Evolutionary conservation across 2,113 vertebrate species (phyloP).

Genomic region (Sturnira hondurensis): DNA sequence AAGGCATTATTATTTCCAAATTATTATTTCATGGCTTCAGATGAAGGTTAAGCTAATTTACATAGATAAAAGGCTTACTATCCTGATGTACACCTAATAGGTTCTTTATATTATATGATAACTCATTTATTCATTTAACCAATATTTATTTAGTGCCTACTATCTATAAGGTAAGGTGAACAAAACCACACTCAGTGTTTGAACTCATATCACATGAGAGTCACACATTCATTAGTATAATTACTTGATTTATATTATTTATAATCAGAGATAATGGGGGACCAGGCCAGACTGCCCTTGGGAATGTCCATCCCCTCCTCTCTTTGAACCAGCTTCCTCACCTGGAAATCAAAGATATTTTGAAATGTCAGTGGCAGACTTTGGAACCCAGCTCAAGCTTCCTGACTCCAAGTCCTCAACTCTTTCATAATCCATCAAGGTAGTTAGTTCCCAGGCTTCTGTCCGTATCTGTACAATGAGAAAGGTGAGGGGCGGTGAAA

Average conservation of each 20-base stretch:
- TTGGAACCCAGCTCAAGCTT: constrained; percentile 38
- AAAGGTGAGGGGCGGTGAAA: neutral
- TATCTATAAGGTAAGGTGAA: neutral
- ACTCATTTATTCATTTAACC: constrained; percentile 1
- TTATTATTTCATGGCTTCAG: neutral
- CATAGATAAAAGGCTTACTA: neutral
- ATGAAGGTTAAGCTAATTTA: neutral
- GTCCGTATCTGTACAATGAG: neutral
- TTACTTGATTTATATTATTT: constrained; percentile 43
- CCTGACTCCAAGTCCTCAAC: neutral
- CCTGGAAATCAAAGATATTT: constrained; percentile 40
- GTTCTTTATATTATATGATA: neutral
- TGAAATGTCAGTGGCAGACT: constrained; percentile 39
- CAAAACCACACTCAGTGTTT: neutral
- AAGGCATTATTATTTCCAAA: neutral
- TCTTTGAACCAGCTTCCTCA: constrained; percentile 25
- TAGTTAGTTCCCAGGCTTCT: neutral
- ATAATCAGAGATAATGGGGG: constrained; percentile 9
- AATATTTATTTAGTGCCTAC: neutral
- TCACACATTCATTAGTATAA: neutral
- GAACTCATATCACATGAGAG: neutral
- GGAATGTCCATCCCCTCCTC: neutral
- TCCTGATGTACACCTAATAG: neutral
- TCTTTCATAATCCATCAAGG: constrained; percentile 15
- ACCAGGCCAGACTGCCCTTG: neutral